Conservation (phyloP, 2,888 invertebrate species). For the Anthrax anthrax region DNA sequence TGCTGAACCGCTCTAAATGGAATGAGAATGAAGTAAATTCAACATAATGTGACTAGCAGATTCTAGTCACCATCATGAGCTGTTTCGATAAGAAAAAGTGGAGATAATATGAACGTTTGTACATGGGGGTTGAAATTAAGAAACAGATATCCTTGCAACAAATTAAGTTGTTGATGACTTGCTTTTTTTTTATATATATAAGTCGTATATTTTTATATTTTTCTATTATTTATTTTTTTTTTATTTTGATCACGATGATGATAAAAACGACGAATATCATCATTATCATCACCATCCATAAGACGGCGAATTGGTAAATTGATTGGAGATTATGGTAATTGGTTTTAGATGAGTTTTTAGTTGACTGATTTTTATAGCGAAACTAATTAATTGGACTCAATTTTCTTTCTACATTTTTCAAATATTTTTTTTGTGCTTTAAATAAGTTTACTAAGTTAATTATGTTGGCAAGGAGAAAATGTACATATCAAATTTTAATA, state of each 20-base stretch:
- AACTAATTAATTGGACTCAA: constrained; percentile 10
- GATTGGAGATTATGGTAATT: constrained; percentile 14
- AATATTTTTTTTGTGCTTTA: too few species aligned
- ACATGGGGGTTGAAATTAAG: neutral
- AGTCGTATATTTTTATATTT: too few species aligned
- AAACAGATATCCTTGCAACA: neutral
- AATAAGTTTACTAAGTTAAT: too few species aligned
- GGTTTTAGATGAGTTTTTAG: constrained; percentile 10
- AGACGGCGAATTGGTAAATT: constrained; percentile 12
- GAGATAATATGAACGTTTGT: too few species aligned
- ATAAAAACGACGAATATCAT: neutral
- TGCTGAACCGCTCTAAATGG: neutral
- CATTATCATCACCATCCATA: neutral
- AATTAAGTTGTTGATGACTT: constrained; percentile 9
- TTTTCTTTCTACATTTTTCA: too few species aligned
- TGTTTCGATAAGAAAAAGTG: too few species aligned
- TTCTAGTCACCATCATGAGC: too few species aligned
- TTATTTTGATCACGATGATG: neutral
- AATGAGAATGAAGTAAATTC: neutral
- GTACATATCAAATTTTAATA: too few species aligned
- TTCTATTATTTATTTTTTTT: neutral
- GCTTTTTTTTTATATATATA: constrained; percentile 6
- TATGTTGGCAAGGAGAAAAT: too few species aligned
- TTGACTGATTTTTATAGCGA: constrained; percentile 11
- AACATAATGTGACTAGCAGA: too few species aligned